Percentiles rank a stretch among this genome's conserved stretches.
Evolutionary conservation across 2,888 invertebrate genomes (phyloP).

Genomic region (Saturnia pavonia): DNA sequence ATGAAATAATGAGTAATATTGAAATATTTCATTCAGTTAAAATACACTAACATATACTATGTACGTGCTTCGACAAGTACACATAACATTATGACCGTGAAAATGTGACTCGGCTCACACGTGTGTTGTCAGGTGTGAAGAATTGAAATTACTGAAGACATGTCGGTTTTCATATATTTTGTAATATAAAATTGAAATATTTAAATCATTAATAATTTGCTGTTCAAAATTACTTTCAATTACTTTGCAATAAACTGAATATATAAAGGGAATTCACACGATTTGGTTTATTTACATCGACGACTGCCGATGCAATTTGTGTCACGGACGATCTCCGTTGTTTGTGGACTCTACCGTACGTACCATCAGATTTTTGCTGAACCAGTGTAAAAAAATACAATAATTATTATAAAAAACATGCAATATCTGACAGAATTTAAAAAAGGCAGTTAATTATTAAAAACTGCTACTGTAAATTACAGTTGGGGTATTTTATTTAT

Average conservation of each 20-base stretch:
- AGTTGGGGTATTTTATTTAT: background rate
- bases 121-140: constrained; percentile 21
- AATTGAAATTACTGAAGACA: constrained; percentile 21
- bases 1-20: background rate
- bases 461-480: background rate
- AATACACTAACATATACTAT: background rate
- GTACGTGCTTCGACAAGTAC: background rate
- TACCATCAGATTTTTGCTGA: too few relatives aligned
- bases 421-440: background rate
- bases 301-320: too few relatives aligned
- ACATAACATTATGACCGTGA: constrained; percentile 23
- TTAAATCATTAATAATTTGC: background rate
- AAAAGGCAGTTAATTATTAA: background rate
- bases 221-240: background rate
- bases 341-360: too few relatives aligned
- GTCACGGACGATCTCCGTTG: too few relatives aligned
- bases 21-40: background rate
- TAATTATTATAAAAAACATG: background rate
- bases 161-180: constrained; percentile 15
- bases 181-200: background rate
- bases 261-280: background rate
- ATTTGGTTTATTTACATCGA: background rate
- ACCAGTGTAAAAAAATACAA: too few relatives aligned
- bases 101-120: constrained; percentile 20
- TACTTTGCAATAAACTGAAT: background rate